phyloP scores from a whole-genome alignment of 2,113 vertebrate species.

The Syngnathus typhle region DNA sequence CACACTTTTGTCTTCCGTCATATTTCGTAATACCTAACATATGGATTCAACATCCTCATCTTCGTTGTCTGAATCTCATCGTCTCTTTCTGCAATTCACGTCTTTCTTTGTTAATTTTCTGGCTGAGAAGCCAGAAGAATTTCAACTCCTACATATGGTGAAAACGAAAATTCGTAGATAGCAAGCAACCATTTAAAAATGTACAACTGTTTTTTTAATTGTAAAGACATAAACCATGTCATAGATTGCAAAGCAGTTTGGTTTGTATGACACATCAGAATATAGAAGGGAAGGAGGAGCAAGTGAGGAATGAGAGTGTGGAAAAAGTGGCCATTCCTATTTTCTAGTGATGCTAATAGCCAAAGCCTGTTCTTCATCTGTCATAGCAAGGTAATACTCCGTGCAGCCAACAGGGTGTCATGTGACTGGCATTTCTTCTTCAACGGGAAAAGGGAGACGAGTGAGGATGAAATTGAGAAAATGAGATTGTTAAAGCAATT shows the following conservation, averaged over 20 bases:
- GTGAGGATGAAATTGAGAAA: slow-evolving; percentile 55
- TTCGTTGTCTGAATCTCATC: too few species aligned
- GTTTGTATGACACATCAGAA: slow-evolving; percentile 68
- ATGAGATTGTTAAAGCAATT: slow-evolving; percentile 35
- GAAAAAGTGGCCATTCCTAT: slow-evolving; percentile 65
- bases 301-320: slow-evolving; percentile 34
- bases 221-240: slow-evolving; percentile 4
- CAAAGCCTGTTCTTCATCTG: slow-evolving; percentile 60
- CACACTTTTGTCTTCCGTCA: too few species aligned
- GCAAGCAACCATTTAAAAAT: too few species aligned
- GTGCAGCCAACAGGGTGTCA: slow-evolving; percentile 64
- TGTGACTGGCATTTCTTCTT: slow-evolving; percentile 69
- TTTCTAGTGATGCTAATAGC: slow-evolving; percentile 70
- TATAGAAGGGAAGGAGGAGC: slow-evolving; percentile 27
- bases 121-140: too few species aligned
- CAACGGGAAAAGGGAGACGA: slow-evolving; percentile 22
- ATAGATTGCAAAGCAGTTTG: slow-evolving; percentile 65
- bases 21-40: too few species aligned
- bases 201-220: too few species aligned
- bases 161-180: neutral
- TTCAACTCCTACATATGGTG: too few species aligned
- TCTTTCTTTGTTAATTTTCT: too few species aligned
- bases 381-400: slow-evolving; percentile 54
- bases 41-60: too few species aligned
- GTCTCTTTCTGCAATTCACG: too few species aligned